Base-by-base conservation (phyloP, 2,113 vertebrate species). In the Geococcyx californianus region DNA sequence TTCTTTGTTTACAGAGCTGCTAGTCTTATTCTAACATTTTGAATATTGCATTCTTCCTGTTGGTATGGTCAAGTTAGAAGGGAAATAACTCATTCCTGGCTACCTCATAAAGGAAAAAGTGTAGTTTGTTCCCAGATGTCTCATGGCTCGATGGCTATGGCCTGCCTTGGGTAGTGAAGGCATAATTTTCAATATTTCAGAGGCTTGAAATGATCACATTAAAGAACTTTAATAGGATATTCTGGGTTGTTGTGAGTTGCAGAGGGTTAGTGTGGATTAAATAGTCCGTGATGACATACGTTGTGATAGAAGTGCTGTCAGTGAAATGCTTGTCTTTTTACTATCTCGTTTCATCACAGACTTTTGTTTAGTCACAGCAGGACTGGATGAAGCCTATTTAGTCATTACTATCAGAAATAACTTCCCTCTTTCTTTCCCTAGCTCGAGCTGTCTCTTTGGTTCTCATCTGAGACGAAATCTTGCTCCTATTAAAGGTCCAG, bases 231-330 rank as follows among this genome's bases (percentile, higher is more conserved):
- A 36, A 25, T 1, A 66, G 62, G 18, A 23, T 77, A 16, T 87
- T 3, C 51, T 52, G 51, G 6, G 7, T 33, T 54, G 2, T 8
- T 62, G 13, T 13, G 55, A 40, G 6, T 4, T 38, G 14, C 34
- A 26, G 28, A 67, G 49, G 17, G 13, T 67, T 28, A 29, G 18
- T 66, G 33, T 10, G 69, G 23, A 20, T 92, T 77, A 63, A 62
- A 16, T 13, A 33, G 2, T 66, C 45, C 8, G 2, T 69, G 59
- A 10, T 69, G 80, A 73, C 0, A 0, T 45, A 29, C 9, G 1
- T 19, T 38, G 63, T 59, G 26, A 10, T 5, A 73, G 62, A 76
- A 58, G 45, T 5, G 16, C 83, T 19, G 42, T 11, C 47, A 31
- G 62, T 38, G 69, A 58, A 73, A 20, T 59, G 42, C 34, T 64